Base-by-base conservation (phyloP, 2,888 invertebrate genomes). In the Noctua janthe region DNA sequence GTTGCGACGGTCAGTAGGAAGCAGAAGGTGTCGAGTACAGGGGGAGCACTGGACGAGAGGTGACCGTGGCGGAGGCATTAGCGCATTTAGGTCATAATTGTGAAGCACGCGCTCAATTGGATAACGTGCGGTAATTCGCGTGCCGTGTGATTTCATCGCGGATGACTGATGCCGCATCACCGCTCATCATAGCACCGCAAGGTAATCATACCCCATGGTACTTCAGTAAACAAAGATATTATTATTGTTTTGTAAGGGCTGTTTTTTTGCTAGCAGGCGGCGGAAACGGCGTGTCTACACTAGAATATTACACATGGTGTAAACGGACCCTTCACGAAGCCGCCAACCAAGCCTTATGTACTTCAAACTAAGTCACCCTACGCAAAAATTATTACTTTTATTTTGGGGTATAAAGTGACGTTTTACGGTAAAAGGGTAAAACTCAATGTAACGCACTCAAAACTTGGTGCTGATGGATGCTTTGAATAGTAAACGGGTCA, bases 21-120 rank as follows among this genome's bases (percentile, higher is more conserved):
- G 81, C 76, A 76, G 29, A 76, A 82, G 79, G 82, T 81, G 70
- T 71, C 80, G 71, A 54, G 71, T 62, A 67, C 75, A 73, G 64
- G 78, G 64, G 17, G 35, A 10, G 11, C 35, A 8, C 17, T 76
- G 80, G 80, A 71, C 67, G 47, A n/a, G 47, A 56, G 29, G 71
- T 67, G 77, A 79, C 67, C 84, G 76, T 56, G 85, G 71, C 71
- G 83, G 76, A 82, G 86, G 75, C 85, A 92, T 92, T 90, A 91
- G 81, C 87, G 87, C 92, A 92, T 92, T 92, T 91, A 90, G 91
- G 91, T 88, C 91, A 91, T 92, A 93, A 93, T 93, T 91, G 91
- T 84, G 88, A 89, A 89, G 91, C 87, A 85, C 86, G 85, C 64
- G 84, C 90, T 90, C 93, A 94, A 94, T 92, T 93, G 93, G 91